Evolutionary conservation across 2,888 invertebrate genomes (phyloP).

Genomic region (Chymomyza caudatula): DNA sequence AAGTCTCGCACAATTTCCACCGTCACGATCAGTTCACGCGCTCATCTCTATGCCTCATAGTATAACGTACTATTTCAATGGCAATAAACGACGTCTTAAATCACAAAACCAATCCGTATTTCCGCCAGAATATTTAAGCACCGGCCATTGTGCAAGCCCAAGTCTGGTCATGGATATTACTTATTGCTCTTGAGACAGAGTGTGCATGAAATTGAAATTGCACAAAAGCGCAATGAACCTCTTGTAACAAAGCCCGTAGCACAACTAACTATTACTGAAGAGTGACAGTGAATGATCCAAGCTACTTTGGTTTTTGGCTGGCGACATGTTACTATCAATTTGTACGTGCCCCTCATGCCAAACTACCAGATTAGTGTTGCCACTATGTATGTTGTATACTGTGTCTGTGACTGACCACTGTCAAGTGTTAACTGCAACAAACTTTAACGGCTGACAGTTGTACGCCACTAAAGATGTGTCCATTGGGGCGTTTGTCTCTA

Average conservation of each 20-base stretch:
- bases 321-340: slow-evolving; percentile 1
- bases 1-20: neutral
- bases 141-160: neutral
- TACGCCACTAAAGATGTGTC: neutral
- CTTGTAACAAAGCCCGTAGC: neutral
- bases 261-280: slow-evolving; percentile 8
- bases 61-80: slow-evolving; percentile 49
- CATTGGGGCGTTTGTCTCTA: neutral
- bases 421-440: slow-evolving; percentile 25
- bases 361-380: slow-evolving; percentile 33
- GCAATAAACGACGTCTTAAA: slow-evolving; percentile 39
- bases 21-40: neutral
- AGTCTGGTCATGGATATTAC: neutral
- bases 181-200: slow-evolving; percentile 12
- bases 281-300: neutral
- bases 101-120: slow-evolving; percentile 33
- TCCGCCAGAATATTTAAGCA: slow-evolving; percentile 32
- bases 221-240: slow-evolving; percentile 11
- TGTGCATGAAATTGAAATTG: neutral
- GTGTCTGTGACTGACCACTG: neutral
- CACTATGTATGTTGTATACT: neutral
- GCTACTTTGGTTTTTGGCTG: slow-evolving; percentile 21
- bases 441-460: neutral
- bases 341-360: slow-evolving; percentile 52
- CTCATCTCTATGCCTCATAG: neutral